Evolutionary conservation across 2,888 invertebrate species (phyloP), one percentile per base, ranked within the genome.

Genomic region (Fragum whitleyi): DNA sequence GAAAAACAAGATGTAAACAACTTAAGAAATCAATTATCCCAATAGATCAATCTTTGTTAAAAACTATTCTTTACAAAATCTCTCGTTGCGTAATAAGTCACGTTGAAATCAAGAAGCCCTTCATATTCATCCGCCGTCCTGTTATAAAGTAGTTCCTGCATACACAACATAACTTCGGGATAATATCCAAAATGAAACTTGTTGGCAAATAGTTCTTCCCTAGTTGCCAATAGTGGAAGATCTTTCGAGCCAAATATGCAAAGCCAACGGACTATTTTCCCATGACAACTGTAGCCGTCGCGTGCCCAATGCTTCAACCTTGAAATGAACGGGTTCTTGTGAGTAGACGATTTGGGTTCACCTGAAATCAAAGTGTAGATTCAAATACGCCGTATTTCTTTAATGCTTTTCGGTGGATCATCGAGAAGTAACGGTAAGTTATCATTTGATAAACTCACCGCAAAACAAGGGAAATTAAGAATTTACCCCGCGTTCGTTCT

Each of bases 131-230:
- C 57, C 57, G 9, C 57, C 26, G 57, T 57, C 21, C 57, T 19
- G 26, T 57, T 57, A 28, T 57, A 57, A 57, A 57, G 23, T 26
- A 57, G 26, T 57, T 57, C 57, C 57, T 57, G 26, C 57, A 57
- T 57, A 57, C 57, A 57, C 26, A 26, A 9, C 57, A 26, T 57
- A 9, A 57, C 26, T 57, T 57, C 57, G 1, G 57, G 57, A 26
- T 57, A 26, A 57, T 57, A 57, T 9, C 26, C 57, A 26, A 57
- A 57, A 23, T 57, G 57, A 1, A 57, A 3, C 28, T 57, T 57
- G 28, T 57, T 57, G 23, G 57, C 57, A 57, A 57, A 57, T 57
- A 57, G 57, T 57, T 57, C 57, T 26, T 57, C 57, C 7, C 57
- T 7, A 28, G 57, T 26, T 6, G 57, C 57, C 6, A 57, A 28